Evolutionary conservation across 2,888 invertebrate genomes (phyloP).

Genomic region (Rambutsinella grinnellia): DNA sequence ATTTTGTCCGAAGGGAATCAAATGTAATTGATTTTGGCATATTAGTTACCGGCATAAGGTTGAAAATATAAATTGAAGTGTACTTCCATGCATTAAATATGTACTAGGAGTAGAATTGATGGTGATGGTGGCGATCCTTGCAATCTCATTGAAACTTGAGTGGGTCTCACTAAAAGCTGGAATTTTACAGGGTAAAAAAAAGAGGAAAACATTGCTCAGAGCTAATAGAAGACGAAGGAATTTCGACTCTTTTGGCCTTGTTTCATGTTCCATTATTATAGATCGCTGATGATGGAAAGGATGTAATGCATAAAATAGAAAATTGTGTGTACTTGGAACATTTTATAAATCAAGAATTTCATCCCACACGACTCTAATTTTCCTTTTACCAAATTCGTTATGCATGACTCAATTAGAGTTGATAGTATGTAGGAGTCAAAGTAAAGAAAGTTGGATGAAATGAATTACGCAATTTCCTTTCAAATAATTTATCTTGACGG

Average conservation of each 20-base stretch:
- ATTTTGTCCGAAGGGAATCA: slow-evolving; percentile 29
- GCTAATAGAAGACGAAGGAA: slow-evolving; percentile 32
- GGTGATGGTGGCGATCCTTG: neutral
- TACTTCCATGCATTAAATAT: neutral
- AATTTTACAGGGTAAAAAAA: neutral
- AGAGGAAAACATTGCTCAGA: slow-evolving; percentile 3
- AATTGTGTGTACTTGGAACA: too few relatives aligned
- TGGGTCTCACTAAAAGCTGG: neutral
- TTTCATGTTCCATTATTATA: too few relatives aligned
- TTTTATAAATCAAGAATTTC: too few relatives aligned
- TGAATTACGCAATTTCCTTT: too few relatives aligned
- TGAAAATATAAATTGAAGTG: neutral
- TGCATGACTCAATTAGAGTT: too few relatives aligned
- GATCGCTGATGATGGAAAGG: slow-evolving; percentile 8
- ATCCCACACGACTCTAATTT: too few relatives aligned
- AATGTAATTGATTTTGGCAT: slow-evolving; percentile 27
- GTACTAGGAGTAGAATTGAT: neutral
- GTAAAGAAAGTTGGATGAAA: too few relatives aligned
- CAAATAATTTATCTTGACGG: too few relatives aligned
- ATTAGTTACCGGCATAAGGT: slow-evolving; percentile 7
- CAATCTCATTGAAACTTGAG: neutral
- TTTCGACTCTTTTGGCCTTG: slow-evolving; percentile 17
- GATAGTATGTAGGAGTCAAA: too few relatives aligned
- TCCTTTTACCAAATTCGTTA: too few relatives aligned
- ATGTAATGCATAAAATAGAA: too few relatives aligned